These are phyloP conservation scores for Boloria selene DNA, from an alignment of 2,888 invertebrate genomes.

Conservation along the genomic window DNA sequence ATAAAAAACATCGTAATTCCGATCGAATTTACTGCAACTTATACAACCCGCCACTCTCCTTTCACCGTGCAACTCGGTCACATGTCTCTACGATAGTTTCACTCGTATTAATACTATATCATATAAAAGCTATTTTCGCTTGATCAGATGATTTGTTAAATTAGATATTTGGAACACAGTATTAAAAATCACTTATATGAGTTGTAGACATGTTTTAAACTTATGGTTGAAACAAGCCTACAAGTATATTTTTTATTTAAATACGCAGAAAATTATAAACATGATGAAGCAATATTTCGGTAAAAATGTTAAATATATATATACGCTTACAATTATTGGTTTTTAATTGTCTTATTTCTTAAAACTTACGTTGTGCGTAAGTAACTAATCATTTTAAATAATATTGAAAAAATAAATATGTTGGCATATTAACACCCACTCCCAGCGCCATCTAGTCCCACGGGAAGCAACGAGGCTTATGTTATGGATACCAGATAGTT, in stretches of 20 bases:
- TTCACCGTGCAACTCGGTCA: slow-evolving; percentile 37
- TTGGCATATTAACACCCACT: too few species aligned
- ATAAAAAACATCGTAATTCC: background rate
- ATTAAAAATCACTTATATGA: slow-evolving; percentile 10
- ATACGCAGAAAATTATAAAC: background rate
- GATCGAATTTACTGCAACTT: slow-evolving; percentile 4
- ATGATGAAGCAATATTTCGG: too few species aligned
- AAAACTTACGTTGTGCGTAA: too few species aligned
- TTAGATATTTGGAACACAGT: slow-evolving; percentile 24
- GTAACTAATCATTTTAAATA: too few species aligned
- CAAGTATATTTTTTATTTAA: background rate
- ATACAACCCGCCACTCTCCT: slow-evolving; percentile 31
- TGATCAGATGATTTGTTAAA: background rate
- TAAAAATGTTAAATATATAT: too few species aligned
- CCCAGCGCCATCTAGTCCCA: too few species aligned
- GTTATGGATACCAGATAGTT: too few species aligned
- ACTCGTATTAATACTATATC: background rate
- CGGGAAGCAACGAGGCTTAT: too few species aligned
- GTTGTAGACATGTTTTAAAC: background rate
- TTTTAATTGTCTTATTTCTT: too few species aligned
- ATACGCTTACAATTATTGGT: too few species aligned
- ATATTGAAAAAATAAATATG: too few species aligned
- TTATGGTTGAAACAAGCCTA: too few species aligned
- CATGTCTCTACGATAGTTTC: slow-evolving; percentile 1
- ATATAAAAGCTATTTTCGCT: slow-evolving; percentile 5